phyloP scores from a whole-genome alignment of 2,888 invertebrate genomes.

The Sturmia bella region DNA sequence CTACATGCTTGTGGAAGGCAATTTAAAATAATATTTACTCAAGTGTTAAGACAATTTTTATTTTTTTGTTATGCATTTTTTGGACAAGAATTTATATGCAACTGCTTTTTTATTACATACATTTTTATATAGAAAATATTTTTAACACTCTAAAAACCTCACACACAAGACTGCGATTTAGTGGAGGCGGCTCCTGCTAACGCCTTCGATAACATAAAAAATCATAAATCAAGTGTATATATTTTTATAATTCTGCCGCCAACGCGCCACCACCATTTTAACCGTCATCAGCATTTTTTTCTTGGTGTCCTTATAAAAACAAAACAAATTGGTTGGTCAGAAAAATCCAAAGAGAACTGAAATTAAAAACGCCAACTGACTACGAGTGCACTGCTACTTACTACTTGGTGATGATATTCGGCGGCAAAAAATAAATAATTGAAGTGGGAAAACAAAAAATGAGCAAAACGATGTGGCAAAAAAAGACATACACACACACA shows the following conservation, averaged over 20 bases:
- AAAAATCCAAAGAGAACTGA: conserved; percentile 12
- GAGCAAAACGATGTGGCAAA: neutral
- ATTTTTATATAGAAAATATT: too few species aligned
- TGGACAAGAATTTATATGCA: too few species aligned
- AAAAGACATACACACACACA: too few species aligned
- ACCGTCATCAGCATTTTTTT: conserved; percentile 43
- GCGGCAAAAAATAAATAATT: conserved; percentile 31
- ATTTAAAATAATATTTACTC: too few species aligned
- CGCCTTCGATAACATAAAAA: neutral
- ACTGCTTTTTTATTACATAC: too few species aligned
- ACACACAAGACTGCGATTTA: too few species aligned
- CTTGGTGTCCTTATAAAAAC: conserved; percentile 27
- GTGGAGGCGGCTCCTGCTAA: too few species aligned
- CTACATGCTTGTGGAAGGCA: too few species aligned
- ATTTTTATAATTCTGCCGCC: conserved; percentile 26
- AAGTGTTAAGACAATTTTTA: too few species aligned
- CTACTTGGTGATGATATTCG: conserved; percentile 11
- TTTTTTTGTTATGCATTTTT: too few species aligned
- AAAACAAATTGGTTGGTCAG: conserved; percentile 48
- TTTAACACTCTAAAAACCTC: too few species aligned
- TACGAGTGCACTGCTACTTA: neutral
- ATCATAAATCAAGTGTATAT: conserved; percentile 24
- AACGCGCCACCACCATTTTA: conserved; percentile 7
- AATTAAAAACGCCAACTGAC: conserved; percentile 33
- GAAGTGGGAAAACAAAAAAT: neutral